phyloP scores from a whole-genome alignment of 2,888 invertebrate genomes.

The Exocentrus adspersus region DNA sequence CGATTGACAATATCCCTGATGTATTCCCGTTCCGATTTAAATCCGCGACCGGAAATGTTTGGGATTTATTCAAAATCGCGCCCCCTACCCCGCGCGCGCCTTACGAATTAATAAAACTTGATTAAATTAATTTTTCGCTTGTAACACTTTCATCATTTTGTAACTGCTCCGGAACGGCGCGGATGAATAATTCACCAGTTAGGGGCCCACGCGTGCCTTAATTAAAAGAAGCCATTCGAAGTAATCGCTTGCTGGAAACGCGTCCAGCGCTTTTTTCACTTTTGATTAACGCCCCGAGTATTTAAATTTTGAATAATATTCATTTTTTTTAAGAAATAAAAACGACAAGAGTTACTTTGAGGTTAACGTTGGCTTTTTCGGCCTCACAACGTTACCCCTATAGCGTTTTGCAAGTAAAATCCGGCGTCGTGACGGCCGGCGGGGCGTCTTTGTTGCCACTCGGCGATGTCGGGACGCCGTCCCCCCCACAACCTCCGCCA shows the following conservation, averaged over 20 bases:
- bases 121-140: not conserved
- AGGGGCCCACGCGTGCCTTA: not conserved
- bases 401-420: slow-evolving; percentile 61
- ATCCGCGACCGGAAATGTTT: no score
- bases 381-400: no score
- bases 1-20: no score
- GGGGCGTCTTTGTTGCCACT: slow-evolving; percentile 44
- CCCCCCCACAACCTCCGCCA: slow-evolving; percentile 41
- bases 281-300: not conserved
- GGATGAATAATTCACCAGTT: not conserved
- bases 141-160: not conserved
- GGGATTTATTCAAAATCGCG: no score
- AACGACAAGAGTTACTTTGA: no score
- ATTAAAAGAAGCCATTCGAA: slow-evolving; percentile 1
- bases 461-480: slow-evolving; percentile 33
- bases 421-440: slow-evolving; percentile 27
- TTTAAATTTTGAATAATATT: no score
- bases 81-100: no score
- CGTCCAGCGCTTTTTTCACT: not conserved
- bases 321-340: no score
- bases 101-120: not conserved
- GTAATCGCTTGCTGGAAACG: not conserved
- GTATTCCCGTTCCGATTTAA: no score
- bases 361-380: no score
- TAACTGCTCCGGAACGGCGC: not conserved